phyloP scores from a whole-genome alignment of 2,888 invertebrate species.

The Drosophila paramelanica region DNA sequence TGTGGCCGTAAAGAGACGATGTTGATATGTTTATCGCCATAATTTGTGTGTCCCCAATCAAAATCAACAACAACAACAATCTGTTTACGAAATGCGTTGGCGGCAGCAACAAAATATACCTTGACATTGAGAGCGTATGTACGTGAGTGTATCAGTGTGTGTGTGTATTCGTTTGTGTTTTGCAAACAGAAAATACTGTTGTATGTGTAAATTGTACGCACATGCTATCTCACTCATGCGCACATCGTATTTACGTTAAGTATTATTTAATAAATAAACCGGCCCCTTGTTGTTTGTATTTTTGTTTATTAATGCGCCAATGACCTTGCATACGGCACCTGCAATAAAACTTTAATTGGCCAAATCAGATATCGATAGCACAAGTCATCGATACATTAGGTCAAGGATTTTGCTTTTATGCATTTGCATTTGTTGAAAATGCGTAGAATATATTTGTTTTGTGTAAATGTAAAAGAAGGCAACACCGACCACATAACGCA shows the following conservation, averaged over 20 bases:
- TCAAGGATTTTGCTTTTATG: slow-evolving; percentile 8
- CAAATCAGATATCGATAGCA: slow-evolving; percentile 31
- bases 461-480: no score
- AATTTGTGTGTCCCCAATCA: slow-evolving; percentile 41
- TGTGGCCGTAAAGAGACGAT: slow-evolving; percentile 13
- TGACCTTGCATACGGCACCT: slow-evolving; percentile 53
- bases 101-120: slow-evolving; percentile 54
- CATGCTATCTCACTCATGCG: slow-evolving; percentile 40
- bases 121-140: slow-evolving; percentile 69
- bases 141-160: slow-evolving; percentile 4
- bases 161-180: slow-evolving; percentile 33
- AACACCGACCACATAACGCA: no score
- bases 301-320: slow-evolving; percentile 34
- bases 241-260: slow-evolving; percentile 33
- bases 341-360: slow-evolving; percentile 20
- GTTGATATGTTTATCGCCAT: slow-evolving; percentile 48
- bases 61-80: slow-evolving; percentile 33
- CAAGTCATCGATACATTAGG: slow-evolving; percentile 27
- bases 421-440: no score
- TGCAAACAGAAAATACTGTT: slow-evolving; percentile 37
- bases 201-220: slow-evolving; percentile 27
- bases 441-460: no score
- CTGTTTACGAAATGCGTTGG: slow-evolving; percentile 24
- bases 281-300: slow-evolving; percentile 37
- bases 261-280: slow-evolving; percentile 61